These are phyloP conservation scores for Coregonus sp. DNA, from an alignment of 2,797 vertebrate genomes.

Conservation along the genomic window DNA sequence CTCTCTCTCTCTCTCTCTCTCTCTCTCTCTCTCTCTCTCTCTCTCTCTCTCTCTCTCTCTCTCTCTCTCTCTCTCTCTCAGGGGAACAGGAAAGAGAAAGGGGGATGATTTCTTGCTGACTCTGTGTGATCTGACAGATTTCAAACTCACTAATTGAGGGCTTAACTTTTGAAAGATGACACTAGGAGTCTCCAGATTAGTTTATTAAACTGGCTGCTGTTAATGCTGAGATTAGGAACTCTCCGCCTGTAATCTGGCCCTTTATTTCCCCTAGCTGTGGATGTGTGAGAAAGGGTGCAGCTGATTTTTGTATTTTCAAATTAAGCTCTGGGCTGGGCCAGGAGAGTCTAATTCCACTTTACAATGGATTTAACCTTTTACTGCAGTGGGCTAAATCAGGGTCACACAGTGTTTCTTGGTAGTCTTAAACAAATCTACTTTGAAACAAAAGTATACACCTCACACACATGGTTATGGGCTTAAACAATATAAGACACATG, in stretches of 20 bases:
- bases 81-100: conserved; percentile 13
- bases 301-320: not conserved
- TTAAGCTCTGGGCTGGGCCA: not conserved
- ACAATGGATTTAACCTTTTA: not conserved
- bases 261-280: not conserved
- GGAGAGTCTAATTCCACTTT: not conserved
- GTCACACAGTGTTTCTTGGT: too few relatives aligned
- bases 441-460: too few relatives aligned
- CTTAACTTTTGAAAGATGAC: conserved; percentile 35
- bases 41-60: not conserved
- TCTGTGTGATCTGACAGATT: conserved; percentile 26
- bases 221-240: not conserved
- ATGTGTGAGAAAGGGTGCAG: not conserved
- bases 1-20: not conserved
- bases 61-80: not conserved
- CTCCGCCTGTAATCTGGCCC: not conserved
- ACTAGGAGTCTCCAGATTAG: conserved; percentile 35
- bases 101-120: not conserved
- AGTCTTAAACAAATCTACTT: too few relatives aligned
- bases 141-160: conserved; percentile 33
- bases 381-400: too few relatives aligned
- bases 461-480: too few relatives aligned
- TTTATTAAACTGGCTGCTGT: not conserved
- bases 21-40: not conserved
- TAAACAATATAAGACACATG: too few relatives aligned